Evolutionary conservation across 2,113 vertebrate genomes (phyloP).

Genomic region (Isurus oxyrinchus): DNA sequence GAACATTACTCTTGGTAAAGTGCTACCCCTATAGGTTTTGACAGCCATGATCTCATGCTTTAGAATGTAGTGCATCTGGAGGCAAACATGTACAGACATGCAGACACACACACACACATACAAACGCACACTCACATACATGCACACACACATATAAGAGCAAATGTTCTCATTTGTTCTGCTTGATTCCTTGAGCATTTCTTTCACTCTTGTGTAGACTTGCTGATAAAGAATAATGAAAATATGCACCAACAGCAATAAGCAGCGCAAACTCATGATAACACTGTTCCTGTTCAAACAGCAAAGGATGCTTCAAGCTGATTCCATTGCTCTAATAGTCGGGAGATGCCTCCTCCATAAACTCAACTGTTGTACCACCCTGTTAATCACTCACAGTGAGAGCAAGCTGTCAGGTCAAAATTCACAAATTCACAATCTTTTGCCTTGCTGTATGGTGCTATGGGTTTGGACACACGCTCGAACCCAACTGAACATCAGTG

Average conservation of each 20-base stretch:
- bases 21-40: not conserved
- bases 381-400: not conserved
- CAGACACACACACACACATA: not conserved
- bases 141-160: not conserved
- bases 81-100: not conserved
- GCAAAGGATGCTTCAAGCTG: not conserved
- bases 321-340: not conserved
- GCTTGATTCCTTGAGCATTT: not conserved
- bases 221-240: not conserved
- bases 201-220: not conserved
- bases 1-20: constrained; percentile 30
- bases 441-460: not conserved
- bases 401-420: not conserved
- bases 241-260: not conserved
- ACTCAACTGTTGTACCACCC: not conserved
- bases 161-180: not conserved
- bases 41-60: not conserved
- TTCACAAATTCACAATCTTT: not conserved
- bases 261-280: not conserved
- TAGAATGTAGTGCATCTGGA: not conserved
- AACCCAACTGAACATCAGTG: not conserved
- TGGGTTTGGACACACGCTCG: not conserved
- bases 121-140: not conserved
- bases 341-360: not conserved
- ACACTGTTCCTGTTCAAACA: not conserved